These are phyloP conservation scores for Eupristina koningsbergeri DNA, from an alignment of 1,140 invertebrate genomes.

Conservation along the genomic window DNA sequence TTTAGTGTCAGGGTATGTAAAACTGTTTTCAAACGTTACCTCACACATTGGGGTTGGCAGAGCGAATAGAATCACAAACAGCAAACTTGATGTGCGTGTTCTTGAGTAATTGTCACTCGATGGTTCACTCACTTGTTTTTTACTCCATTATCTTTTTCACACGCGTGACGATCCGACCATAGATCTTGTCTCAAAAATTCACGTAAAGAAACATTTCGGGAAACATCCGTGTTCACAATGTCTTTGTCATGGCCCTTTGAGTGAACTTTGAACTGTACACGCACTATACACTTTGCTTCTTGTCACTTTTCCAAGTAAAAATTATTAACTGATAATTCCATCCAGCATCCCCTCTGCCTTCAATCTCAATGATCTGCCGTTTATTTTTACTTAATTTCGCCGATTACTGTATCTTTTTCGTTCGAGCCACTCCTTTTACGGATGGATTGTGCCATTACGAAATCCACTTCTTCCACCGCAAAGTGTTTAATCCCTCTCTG, in stretches of 20 bases:
- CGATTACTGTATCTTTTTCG: not conserved
- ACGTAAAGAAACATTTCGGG: too few species aligned
- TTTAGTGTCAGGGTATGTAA: not conserved
- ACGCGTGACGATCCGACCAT: not conserved
- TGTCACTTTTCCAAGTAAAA: constrained; percentile 45
- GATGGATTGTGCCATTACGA: not conserved
- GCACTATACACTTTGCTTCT: constrained; percentile 1
- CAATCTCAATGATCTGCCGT: not conserved
- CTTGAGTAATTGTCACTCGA: constrained; percentile 25
- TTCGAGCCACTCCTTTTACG: constrained; percentile 27
- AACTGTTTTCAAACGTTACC: constrained; percentile 42
- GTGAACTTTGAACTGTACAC: too few species aligned
- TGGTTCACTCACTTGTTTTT: constrained; percentile 20
- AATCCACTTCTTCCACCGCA: not conserved
- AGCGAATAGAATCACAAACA: not conserved
- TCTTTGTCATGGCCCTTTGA: too few species aligned
- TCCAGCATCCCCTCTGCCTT: not conserved
- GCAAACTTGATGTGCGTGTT: not conserved
- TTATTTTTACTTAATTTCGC: not conserved
- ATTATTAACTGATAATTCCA: not conserved
- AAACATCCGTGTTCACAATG: too few species aligned
- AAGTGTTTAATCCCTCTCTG: not conserved
- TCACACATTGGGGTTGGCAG: not conserved
- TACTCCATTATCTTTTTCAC: not conserved
- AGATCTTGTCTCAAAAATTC: not conserved